phyloP scores from a whole-genome alignment of 2,113 vertebrate species.

The Herpetotheres cachinnans region DNA sequence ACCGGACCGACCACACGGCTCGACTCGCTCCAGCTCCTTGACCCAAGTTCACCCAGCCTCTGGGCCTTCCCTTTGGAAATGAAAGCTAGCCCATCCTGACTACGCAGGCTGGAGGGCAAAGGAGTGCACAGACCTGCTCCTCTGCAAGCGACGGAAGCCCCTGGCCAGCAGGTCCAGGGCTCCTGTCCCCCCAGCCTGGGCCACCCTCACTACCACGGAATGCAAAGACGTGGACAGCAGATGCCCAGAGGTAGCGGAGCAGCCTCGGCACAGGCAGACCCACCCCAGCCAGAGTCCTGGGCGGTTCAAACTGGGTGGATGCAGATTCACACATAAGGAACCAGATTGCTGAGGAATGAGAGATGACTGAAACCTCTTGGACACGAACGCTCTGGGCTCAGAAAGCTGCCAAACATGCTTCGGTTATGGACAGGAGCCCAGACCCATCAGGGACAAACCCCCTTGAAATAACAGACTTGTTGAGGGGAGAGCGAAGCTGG shows the following conservation, averaged over 20 bases:
- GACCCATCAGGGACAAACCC: constrained; percentile 34
- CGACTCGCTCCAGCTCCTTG: not conserved
- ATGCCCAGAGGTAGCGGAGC: not conserved
- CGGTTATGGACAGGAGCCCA: constrained; percentile 54
- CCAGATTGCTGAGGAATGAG: constrained; percentile 57
- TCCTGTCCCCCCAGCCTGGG: not conserved
- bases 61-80: constrained; percentile 1
- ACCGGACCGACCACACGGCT: not conserved
- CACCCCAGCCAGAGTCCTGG: not conserved
- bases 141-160: not conserved
- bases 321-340: constrained; percentile 47
- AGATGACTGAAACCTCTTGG: constrained; percentile 65
- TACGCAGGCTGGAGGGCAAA: not conserved
- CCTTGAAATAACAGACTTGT: not conserved
- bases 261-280: not conserved
- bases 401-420: constrained; percentile 59
- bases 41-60: constrained; percentile 13
- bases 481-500: not conserved
- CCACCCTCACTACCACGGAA: not conserved
- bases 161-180: not conserved
- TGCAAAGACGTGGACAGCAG: not conserved
- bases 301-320: constrained; percentile 42
- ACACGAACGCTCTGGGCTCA: constrained; percentile 43
- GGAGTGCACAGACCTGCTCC: not conserved
- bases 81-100: not conserved